phyloP scores from a whole-genome alignment of 2,888 invertebrate genomes.

The Tethea ocularis region DNA sequence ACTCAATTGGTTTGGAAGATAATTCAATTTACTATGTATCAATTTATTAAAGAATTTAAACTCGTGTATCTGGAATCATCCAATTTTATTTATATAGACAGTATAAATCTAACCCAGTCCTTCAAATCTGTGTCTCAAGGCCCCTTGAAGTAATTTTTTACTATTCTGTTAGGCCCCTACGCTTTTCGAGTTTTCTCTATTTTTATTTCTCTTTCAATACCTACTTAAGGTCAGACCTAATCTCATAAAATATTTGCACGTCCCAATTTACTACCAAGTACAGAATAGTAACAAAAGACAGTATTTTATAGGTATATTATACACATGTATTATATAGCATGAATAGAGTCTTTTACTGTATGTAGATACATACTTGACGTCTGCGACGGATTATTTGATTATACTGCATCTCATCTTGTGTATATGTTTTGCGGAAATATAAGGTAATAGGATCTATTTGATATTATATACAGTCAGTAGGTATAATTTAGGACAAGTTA shows the following conservation, averaged over 20 bases:
- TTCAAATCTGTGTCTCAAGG: too few relatives aligned
- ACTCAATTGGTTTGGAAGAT: too few relatives aligned
- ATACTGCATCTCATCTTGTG: not conserved
- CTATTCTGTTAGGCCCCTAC: not conserved
- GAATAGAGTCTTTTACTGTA: too few relatives aligned
- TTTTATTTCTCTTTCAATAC: slow-evolving; percentile 4
- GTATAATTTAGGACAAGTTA: too few relatives aligned
- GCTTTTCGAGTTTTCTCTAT: not conserved
- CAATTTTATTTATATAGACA: too few relatives aligned
- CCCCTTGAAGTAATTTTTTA: not conserved
- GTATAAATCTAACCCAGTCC: too few relatives aligned
- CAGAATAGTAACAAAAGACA: not conserved
- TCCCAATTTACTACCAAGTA: not conserved
- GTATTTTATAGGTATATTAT: not conserved
- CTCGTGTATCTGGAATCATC: too few relatives aligned
- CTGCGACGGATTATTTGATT: not conserved
- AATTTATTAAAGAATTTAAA: too few relatives aligned
- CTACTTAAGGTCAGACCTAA: not conserved
- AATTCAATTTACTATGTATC: too few relatives aligned
- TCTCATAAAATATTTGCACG: not conserved
- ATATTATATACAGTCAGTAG: too few relatives aligned
- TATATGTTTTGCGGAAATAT: not conserved
- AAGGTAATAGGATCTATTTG: too few relatives aligned
- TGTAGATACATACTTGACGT: not conserved
- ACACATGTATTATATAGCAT: too few relatives aligned